Percentiles rank a stretch among this genome's conserved stretches.
Evolutionary conservation across 2,797 vertebrate species (phyloP).

Genomic region (Sciurus carolinensis): DNA sequence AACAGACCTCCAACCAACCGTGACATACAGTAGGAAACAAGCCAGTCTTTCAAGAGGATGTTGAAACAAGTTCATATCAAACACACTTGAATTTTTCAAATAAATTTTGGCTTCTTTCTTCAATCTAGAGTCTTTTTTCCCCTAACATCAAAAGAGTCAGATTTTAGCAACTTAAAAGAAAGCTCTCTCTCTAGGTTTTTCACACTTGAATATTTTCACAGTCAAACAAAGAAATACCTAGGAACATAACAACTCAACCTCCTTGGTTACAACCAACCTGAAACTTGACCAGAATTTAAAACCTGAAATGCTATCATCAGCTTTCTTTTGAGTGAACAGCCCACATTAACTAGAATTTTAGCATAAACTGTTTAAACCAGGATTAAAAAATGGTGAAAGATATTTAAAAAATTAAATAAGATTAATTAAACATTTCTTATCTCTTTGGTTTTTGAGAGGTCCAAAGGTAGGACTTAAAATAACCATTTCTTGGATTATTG

Average conservation of each 20-base stretch:
- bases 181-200: conserved; percentile 82
- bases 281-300: conserved; percentile 84
- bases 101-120: conserved; percentile 79
- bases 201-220: conserved; percentile 86
- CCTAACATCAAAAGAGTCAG: conserved; percentile 87
- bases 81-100: conserved; percentile 82
- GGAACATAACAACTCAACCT: conserved; percentile 83
- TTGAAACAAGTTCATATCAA: conserved; percentile 84
- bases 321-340: conserved; percentile 83
- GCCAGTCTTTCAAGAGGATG: conserved; percentile 86
- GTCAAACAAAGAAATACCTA: conserved; percentile 87
- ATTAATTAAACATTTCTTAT: conserved; percentile 8
- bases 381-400: conserved; percentile 7
- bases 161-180: conserved; percentile 84
- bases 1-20: conserved; percentile 77
- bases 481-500: neutral
- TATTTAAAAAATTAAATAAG: conserved; percentile 55
- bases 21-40: conserved; percentile 78
- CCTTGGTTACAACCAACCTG: conserved; percentile 76
- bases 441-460: neutral
- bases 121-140: conserved; percentile 76
- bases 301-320: conserved; percentile 73
- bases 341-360: conserved; percentile 83
- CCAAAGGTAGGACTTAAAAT: neutral
- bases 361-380: conserved; percentile 79